Percentiles rank a stretch among this genome's conserved stretches.
Evolutionary conservation across 2,888 invertebrate species (phyloP).

Genomic region (Phortica magna): DNA sequence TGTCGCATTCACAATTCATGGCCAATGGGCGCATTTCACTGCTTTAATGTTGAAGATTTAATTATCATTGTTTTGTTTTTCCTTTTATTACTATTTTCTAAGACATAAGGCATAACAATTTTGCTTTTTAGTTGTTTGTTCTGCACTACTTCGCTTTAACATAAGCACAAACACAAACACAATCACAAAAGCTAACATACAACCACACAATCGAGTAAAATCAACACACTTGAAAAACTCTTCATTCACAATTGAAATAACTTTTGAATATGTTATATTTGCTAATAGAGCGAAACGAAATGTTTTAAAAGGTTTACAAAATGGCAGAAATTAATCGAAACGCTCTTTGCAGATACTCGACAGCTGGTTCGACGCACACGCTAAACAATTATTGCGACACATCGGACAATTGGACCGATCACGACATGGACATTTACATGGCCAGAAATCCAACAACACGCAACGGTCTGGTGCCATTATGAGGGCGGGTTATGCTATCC

Average conservation of each 20-base stretch:
- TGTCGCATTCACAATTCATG: conserved; percentile 12
- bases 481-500: conserved; percentile 78
- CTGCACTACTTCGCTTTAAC: conserved; percentile 18
- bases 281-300: conserved; percentile 18
- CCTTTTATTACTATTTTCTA: not conserved
- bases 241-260: not conserved
- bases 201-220: conserved; percentile 33
- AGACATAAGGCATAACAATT: conserved; percentile 16
- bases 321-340: too few relatives aligned
- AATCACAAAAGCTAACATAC: not conserved
- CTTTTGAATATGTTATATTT: conserved; percentile 10
- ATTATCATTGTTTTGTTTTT: not conserved
- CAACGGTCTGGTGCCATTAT: conserved; percentile 90
- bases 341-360: conserved; percentile 79
- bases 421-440: conserved; percentile 97
- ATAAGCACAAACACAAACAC: not conserved
- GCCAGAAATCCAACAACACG: conserved; percentile 92
- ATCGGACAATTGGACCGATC: conserved; percentile 95
- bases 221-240: conserved; percentile 59
- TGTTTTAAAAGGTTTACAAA: conserved; percentile 7
- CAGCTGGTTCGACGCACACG: conserved; percentile 89
- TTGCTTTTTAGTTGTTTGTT: conserved; percentile 26
- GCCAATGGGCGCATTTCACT: conserved; percentile 18
- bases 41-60: not conserved
- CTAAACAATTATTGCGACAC: conserved; percentile 92